Conservation (phyloP, 2,797 vertebrate genomes). For the Apogon hyalosoma region DNA sequence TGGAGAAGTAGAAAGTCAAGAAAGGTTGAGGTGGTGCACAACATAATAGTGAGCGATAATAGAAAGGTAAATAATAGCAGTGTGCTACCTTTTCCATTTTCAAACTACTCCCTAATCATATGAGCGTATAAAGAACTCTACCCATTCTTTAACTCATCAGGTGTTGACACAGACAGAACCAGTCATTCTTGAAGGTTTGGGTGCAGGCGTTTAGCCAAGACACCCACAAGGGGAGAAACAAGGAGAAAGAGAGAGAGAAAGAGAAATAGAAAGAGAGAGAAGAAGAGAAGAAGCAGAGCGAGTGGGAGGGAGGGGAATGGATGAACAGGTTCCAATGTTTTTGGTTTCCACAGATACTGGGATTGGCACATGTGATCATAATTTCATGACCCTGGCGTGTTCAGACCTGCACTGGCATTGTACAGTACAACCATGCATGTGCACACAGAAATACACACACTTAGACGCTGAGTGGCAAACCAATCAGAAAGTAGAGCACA, state of each 20-base stretch:
- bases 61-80: constrained; percentile 41
- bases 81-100: constrained; percentile 42
- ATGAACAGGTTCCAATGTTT: constrained; percentile 97
- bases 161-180: constrained; percentile 85
- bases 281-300: constrained; percentile 27
- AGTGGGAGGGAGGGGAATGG: constrained; percentile 63
- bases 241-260: constrained; percentile 19
- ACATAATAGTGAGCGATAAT: constrained; percentile 30
- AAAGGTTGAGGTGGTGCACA: constrained; percentile 36
- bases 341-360: constrained; percentile 99
- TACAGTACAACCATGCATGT: constrained; percentile 80
- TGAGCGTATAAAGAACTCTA: constrained; percentile 59
- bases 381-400: constrained; percentile 89
- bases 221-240: constrained; percentile 70
- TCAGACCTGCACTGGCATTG: constrained; percentile 92
- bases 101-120: constrained; percentile 67
- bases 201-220: constrained; percentile 80
- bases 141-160: constrained; percentile 77
- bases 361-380: constrained; percentile 89
- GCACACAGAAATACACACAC: constrained; percentile 19
- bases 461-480: constrained; percentile 31
- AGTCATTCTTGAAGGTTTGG: constrained; percentile 92
- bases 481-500: constrained; percentile 55
- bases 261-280: constrained; percentile 17
- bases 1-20: constrained; percentile 1